Conservation (phyloP, 1,140 invertebrate genomes). For the Lepidurus couesii region DNA sequence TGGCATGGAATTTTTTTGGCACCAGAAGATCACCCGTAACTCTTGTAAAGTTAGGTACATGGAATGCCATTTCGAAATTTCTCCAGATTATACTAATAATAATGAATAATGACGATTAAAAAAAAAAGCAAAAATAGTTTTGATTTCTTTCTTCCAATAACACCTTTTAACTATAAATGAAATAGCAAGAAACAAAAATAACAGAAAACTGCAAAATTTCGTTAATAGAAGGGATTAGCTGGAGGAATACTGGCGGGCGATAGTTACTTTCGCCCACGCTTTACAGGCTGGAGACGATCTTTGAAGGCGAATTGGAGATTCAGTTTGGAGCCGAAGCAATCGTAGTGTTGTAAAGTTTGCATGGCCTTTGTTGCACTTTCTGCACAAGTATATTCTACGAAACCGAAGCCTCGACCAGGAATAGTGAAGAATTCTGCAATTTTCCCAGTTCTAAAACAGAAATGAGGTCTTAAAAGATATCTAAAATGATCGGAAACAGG, state of each 20-base stretch:
- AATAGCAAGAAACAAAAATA: neutral
- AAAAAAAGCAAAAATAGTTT: neutral
- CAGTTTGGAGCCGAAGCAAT: neutral
- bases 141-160: neutral
- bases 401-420: conserved; percentile 4
- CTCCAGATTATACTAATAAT: neutral
- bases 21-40: neutral
- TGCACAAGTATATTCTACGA: neutral
- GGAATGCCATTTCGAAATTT: neutral
- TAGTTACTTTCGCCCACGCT: neutral
- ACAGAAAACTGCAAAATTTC: neutral
- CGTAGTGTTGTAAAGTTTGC: conserved; percentile 9
- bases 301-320: conserved; percentile 15
- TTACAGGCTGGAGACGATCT: conserved; percentile 2
- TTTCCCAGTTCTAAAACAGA: neutral
- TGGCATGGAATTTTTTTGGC: neutral
- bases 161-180: neutral
- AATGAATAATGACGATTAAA: too few species aligned
- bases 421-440: neutral
- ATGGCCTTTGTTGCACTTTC: conserved; percentile 1
- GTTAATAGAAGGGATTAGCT: neutral
- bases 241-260: neutral
- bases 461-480: neutral
- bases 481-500: neutral
- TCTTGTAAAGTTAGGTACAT: neutral